Percentiles rank a stretch among this genome's conserved stretches.
Evolutionary conservation across 2,888 invertebrate genomes (phyloP).

Genomic region (Mactromeris polynyma): DNA sequence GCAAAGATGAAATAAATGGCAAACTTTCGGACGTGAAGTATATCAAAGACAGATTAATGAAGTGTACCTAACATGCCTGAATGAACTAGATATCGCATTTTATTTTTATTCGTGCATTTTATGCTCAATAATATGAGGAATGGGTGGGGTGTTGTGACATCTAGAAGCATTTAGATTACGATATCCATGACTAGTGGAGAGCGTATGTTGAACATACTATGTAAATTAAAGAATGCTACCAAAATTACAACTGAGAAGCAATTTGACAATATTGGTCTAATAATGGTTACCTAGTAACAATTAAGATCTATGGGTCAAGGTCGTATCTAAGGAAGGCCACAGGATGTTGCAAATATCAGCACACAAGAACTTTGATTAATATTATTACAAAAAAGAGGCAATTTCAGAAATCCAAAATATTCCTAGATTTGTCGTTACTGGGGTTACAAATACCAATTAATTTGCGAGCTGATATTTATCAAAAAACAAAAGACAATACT

Average conservation of each 20-base stretch:
- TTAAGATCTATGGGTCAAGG: constrained; percentile 57
- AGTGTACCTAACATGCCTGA: background rate
- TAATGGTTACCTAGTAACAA: constrained; percentile 46
- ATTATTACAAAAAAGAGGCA: background rate
- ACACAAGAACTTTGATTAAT: background rate
- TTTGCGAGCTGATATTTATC: background rate
- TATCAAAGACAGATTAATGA: background rate
- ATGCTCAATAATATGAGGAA: background rate
- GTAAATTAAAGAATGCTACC: constrained; percentile 5
- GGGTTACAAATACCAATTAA: background rate
- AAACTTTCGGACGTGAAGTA: background rate
- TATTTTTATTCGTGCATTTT: background rate
- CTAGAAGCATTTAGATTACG: background rate
- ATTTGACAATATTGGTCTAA: constrained; percentile 11
- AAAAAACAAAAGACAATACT: constrained; percentile 21
- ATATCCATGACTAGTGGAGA: background rate
- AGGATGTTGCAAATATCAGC: constrained; percentile 45
- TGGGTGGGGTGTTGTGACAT: background rate
- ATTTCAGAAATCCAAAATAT: background rate
- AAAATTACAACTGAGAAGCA: constrained; percentile 26
- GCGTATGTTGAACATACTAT: background rate
- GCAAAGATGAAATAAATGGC: background rate
- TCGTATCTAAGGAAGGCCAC: constrained; percentile 65
- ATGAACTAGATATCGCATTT: background rate
- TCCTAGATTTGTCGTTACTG: background rate